Conservation (phyloP, 2,888 invertebrate genomes). For the Ennomos quercinarius region DNA sequence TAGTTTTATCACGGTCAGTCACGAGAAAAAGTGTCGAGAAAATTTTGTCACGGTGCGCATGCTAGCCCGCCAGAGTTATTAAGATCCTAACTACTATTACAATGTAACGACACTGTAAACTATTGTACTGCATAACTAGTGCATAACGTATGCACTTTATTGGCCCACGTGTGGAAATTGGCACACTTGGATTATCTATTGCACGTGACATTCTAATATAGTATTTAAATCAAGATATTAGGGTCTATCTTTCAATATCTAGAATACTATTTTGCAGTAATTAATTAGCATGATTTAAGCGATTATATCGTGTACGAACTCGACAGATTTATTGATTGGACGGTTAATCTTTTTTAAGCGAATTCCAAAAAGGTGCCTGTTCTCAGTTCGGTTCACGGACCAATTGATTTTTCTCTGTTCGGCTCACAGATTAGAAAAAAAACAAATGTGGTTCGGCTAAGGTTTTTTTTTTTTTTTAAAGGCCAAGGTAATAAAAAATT, state of each 20-base stretch:
- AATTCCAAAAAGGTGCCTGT: no score
- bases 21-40: no score
- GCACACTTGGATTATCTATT: constrained; percentile 10
- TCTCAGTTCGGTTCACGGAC: no score
- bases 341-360: constrained; percentile 3
- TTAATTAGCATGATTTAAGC: constrained; percentile 8
- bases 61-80: constrained; percentile 1
- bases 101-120: constrained; percentile 33
- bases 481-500: no score
- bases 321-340: constrained; percentile 12
- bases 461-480: no score
- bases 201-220: constrained; percentile 5
- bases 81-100: constrained; percentile 14
- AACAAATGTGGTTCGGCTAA: no score
- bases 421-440: no score
- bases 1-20: no score
- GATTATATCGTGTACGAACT: neutral
- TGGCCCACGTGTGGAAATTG: constrained; percentile 29
- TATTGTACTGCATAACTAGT: constrained; percentile 31
- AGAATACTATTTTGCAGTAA: neutral
- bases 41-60: no score
- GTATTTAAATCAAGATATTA: constrained; percentile 2
- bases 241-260: constrained; percentile 9
- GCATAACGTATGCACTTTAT: constrained; percentile 36
- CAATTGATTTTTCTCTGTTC: neutral